Base-by-base conservation (phyloP, 2,797 vertebrate genomes). In the Halcyon leucocephala region DNA sequence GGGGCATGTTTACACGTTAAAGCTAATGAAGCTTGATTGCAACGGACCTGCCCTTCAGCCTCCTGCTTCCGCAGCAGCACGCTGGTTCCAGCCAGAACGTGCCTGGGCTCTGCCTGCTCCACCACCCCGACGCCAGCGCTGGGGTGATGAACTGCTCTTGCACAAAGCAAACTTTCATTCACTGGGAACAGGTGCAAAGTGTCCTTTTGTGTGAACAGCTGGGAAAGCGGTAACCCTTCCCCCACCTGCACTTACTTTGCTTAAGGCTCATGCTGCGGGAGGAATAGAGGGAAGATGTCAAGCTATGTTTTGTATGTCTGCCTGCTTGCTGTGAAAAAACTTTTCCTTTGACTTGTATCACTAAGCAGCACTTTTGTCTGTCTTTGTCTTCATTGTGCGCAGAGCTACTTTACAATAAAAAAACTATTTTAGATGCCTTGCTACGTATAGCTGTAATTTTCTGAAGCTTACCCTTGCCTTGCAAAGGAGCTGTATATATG, bases 81-180 rank as follows among this genome's bases (percentile, higher is more conserved):
- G 0, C 51, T 26, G 51, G 69, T 62, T 92, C 16, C 35, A 89
- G 73, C 81, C 73, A 86, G 87, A 89, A 61, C 0, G 2, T 1
- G 58, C 74, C 51, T 31, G 71, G 72, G 29, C 51, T 94, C 51
- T 71, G 60, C 72, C 57, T 86, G 44, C 67, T 70, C 60, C 87
- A 55, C 42, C 11, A 4, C 41, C 41, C 54, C 2, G 9, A 79
- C 9, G 55, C 83, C 83, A 92, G 4, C 7, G 52, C 41, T n/a
- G 51, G 74, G 85, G 51, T 96, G 93, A 81, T 57, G 90, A 77
- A 91, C 74, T 66, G 69, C 70, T 95, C 85, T 88, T 51, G 81
- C 85, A 96, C 92, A 83, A 95, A 96, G 92, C 81, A 90, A 94
- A 93, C 84, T 67, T 80, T 96, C 71, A 79, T 92, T 95, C 78